Percentiles rank a stretch among this genome's conserved stretches.
Evolutionary conservation across 30 jellyfish, hydroid and myxozoan genomes (phyloP).

Genomic region (Cassiopea xamachana): DNA sequence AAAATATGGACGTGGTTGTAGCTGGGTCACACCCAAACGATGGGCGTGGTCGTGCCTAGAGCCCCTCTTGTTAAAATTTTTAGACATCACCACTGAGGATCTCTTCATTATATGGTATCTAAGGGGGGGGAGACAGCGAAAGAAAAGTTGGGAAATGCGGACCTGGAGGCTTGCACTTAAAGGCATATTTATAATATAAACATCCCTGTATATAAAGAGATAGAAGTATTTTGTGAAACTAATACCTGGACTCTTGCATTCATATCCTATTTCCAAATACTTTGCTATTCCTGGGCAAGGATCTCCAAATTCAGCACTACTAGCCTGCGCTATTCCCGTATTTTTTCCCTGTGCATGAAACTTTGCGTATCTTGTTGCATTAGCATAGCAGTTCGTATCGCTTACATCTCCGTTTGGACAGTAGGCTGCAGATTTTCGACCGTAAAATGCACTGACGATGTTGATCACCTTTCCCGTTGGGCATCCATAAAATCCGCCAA

Average conservation of each 20-base stretch:
- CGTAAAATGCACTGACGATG: constrained; percentile 48
- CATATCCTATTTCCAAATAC: constrained; percentile 32
- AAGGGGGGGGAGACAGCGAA: too few relatives aligned
- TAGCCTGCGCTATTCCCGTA: constrained; percentile 10
- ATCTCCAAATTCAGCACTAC: constrained; percentile 31
- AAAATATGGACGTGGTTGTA: too few relatives aligned
- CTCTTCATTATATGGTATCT: too few relatives aligned
- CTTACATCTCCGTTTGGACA: constrained; percentile 51
- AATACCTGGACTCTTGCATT: constrained; percentile 12
- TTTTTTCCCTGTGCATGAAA: constrained; percentile 13
- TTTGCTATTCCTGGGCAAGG: constrained; percentile 64
- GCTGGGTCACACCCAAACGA: too few relatives aligned
- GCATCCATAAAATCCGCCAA: constrained; percentile 10
- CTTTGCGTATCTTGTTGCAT: constrained; percentile 9
- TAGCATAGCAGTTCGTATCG: constrained; percentile 20
- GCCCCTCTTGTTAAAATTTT: too few relatives aligned
- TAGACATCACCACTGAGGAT: too few relatives aligned
- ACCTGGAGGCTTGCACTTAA: too few relatives aligned
- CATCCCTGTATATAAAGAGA: too few relatives aligned
- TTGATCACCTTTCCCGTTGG: constrained; percentile 24
- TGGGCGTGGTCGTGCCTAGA: too few relatives aligned
- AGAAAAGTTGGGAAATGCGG: too few relatives aligned
- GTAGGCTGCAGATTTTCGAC: constrained; percentile 24
- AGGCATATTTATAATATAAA: too few relatives aligned
- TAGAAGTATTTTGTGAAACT: not conserved